Percentiles rank a stretch among this genome's conserved stretches.
phyloP scores from a whole-genome alignment of 2,797 vertebrate genomes.

The Passerculus sandwichensis region DNA sequence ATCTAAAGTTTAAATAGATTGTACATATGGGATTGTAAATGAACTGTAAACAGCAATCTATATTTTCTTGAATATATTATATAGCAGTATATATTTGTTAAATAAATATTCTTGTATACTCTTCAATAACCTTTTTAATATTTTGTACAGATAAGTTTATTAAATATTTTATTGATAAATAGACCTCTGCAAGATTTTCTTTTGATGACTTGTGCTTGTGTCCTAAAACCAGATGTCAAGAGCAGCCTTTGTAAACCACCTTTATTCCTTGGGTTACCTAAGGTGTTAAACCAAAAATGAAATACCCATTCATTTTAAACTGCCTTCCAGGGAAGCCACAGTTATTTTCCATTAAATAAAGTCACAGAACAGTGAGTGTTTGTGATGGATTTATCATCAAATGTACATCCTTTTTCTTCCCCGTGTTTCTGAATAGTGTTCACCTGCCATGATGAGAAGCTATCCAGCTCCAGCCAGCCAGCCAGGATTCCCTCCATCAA shows the following conservation, averaged over 20 bases:
- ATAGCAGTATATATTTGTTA: constrained; percentile 85
- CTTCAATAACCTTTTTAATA: constrained; percentile 78
- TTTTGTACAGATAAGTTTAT: constrained; percentile 87
- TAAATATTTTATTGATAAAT: constrained; percentile 85
- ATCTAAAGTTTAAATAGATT: constrained; percentile 83
- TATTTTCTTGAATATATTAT: constrained; percentile 84
- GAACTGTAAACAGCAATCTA: constrained; percentile 84
- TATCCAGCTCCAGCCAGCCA: neutral
- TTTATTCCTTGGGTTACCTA: neutral
- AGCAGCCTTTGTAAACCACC: neutral
- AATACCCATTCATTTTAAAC: neutral
- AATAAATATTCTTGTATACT: constrained; percentile 80
- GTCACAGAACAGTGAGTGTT: neutral
- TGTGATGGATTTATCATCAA: neutral
- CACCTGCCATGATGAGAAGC: neutral
- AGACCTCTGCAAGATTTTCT: neutral
- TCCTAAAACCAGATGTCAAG: neutral
- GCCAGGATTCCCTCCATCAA: neutral
- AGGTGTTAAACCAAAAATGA: neutral
- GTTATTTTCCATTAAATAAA: neutral
- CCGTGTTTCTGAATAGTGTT: neutral
- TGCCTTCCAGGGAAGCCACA: neutral
- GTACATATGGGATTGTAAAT: constrained; percentile 90
- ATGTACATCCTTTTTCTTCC: neutral
- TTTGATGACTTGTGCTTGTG: neutral